Base-by-base conservation (phyloP, 2,888 invertebrate species). In the Patella pellucida region DNA sequence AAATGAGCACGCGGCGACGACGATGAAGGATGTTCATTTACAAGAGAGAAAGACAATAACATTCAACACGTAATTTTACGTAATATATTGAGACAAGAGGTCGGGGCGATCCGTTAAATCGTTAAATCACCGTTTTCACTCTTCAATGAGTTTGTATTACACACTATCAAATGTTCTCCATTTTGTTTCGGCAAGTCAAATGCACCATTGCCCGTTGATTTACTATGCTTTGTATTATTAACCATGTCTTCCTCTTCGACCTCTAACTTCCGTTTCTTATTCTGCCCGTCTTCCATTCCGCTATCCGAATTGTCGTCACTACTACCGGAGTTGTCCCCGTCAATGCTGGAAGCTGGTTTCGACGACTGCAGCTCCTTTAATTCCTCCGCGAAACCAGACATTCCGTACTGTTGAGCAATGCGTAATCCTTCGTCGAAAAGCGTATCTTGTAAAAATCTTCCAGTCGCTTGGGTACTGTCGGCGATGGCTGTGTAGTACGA, bases 381-480 rank as follows among this genome's bases (percentile, higher is more conserved):
- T 74, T 90, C 88, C 78, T 86, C 81, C 7, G 89, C 90, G 76
- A 90, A 89, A 72, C 89, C 90, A 3, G 85, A 84, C 82, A 90
- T 83, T n/a, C 90, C 90, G 70, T 88, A 90, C 79, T 89, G 88
- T 78, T 88, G 87, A 52, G 91, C 92, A 74, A 92, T 91, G 72
- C 92, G 86, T 75, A 92, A 86, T n/a, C 92, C 92, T 83, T 92
- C 92, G 77, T 92, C 91, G 83, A 92, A 90, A 27, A 92, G 86
- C 15, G 91, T 90, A 76, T 91, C 91, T 27, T 76, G 76, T 52
- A 41, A 23, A 23, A 52, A 56, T 69, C 69, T 27, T 9, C 70
- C 69, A 12, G 69, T 69, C 50, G 68, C 52, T 51, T 51, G 69
- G 11, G 69, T 56, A 41, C 41, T 54, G 11, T 69, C 27, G 2